These are phyloP conservation scores for Laothoe populi DNA, from an alignment of 2,888 invertebrate species.

Conservation along the genomic window DNA sequence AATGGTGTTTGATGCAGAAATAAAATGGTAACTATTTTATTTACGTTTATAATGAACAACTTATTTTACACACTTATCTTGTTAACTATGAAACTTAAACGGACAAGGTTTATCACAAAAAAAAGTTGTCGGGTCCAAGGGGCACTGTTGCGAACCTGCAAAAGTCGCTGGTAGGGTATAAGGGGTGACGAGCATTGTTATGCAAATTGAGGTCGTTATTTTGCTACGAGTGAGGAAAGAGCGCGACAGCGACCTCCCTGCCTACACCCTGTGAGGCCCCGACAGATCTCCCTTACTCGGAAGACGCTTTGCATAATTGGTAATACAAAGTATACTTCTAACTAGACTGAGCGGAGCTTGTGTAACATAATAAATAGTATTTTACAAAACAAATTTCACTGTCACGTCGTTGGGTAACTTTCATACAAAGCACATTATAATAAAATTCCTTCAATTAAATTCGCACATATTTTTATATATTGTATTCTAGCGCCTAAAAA, in stretches of 20 bases:
- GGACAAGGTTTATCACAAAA: slow-evolving; percentile 53
- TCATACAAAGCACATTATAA: not conserved
- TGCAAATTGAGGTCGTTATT: slow-evolving; percentile 85
- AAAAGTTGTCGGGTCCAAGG: slow-evolving; percentile 75
- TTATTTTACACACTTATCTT: not conserved
- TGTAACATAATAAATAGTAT: slow-evolving; percentile 24
- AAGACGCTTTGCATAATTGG: slow-evolving; percentile 84
- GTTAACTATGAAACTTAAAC: not conserved
- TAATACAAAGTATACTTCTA: slow-evolving; percentile 72
- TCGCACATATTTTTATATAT: too few relatives aligned
- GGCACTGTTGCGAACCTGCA: slow-evolving; percentile 71
- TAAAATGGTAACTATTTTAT: not conserved
- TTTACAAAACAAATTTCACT: slow-evolving; percentile 8
- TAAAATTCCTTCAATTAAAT: too few relatives aligned
- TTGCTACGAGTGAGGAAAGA: slow-evolving; percentile 83
- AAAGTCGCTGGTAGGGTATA: slow-evolving; percentile 79
- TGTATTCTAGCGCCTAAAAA: too few relatives aligned
- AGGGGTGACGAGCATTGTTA: slow-evolving; percentile 84
- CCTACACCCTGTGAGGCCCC: slow-evolving; percentile 55
- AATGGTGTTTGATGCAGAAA: not conserved
- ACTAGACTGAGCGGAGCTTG: slow-evolving; percentile 26
- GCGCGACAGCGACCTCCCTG: slow-evolving; percentile 75
- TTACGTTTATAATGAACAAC: not conserved
- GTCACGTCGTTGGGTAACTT: not conserved
- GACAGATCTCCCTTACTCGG: slow-evolving; percentile 70